Base-by-base conservation (phyloP, 23 tunicate species). In the Halocynthia aurantium region DNA sequence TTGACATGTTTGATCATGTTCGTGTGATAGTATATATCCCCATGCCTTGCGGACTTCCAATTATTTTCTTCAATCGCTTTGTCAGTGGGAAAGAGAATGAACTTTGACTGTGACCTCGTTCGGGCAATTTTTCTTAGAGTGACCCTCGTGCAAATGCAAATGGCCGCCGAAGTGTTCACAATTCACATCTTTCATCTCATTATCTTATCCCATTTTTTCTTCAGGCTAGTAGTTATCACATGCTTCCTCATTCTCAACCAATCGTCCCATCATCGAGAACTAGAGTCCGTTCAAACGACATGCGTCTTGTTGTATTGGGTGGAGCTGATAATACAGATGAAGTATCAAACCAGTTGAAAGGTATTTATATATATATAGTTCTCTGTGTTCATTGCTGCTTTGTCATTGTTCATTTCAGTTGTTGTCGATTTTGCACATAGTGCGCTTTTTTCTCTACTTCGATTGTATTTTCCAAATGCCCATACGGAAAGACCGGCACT, bases 321-420 rank as follows among this genome's bases (percentile, higher is more conserved):
- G 99, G 99, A 58, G 99, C 99, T 10, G 99, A 94, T 73, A 94
- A 94, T 54, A 88, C 99, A 15, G 99, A 94, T 68, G 99, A 94
- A 81, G 99, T 94, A 2, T 94, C 99, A 72, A 94, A 94, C 56
- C 99, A 94, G 62, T 76, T 94, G 15, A 94, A 94, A 88, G 99
- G 99, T 93, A 67, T 17, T 68, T 17, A 15, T 15, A 13, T 12
- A 50, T 12, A 1, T 15, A 15, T 60, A 60, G 18, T 60, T 17
- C 18, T n/a, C 4, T 60, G 18, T 60, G 17, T 17, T 60, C 18
- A 4, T 31, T 4, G 44, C 4, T 31, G 44, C 44, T 31, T 31
- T 1, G n/a, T n/a, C n/a, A n/a, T n/a, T n/a, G 44, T 31, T 31
- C 44, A 1, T 31, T 31, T 31, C 44, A 4, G 44, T 31, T 31